These are phyloP conservation scores for Cotesia glomerata DNA, from an alignment of 1,140 invertebrate species.

Conservation along the genomic window DNA sequence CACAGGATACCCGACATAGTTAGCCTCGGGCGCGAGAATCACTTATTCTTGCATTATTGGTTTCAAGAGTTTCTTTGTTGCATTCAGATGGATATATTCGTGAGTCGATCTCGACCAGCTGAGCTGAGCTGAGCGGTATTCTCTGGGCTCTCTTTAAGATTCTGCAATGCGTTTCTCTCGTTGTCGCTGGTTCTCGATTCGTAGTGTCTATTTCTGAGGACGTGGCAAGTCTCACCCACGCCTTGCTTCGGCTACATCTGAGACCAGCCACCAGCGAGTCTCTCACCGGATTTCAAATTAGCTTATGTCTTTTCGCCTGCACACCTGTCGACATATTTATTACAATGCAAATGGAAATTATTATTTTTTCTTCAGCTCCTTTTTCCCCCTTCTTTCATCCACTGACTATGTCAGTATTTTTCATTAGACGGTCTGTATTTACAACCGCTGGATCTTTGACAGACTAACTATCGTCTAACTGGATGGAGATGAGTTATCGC, in stretches of 20 bases:
- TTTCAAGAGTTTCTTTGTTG: slow-evolving; percentile 28
- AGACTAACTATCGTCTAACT: no score
- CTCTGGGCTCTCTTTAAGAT: background rate
- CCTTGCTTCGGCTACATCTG: slow-evolving; percentile 43
- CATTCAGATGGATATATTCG: background rate
- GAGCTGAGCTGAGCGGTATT: slow-evolving; percentile 31
- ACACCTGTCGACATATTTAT: background rate
- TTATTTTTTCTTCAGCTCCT: no score
- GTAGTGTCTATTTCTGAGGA: slow-evolving; percentile 13
- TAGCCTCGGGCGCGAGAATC: slow-evolving; percentile 50
- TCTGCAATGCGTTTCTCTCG: background rate
- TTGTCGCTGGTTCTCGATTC: slow-evolving; percentile 3
- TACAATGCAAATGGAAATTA: background rate
- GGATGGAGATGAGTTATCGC: slow-evolving; percentile 14
- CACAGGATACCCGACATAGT: slow-evolving; percentile 51
- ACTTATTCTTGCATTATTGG: slow-evolving; percentile 18
- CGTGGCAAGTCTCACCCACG: slow-evolving; percentile 57
- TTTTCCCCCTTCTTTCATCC: no score
- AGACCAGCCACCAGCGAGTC: background rate
- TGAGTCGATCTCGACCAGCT: slow-evolving; percentile 26
- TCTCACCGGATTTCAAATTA: background rate
- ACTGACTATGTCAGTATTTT: no score
- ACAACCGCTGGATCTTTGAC: no score
- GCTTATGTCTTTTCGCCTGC: background rate
- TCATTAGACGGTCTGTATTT: no score